phyloP scores from a whole-genome alignment of 2,797 vertebrate genomes.

The Coilia nasus region DNA sequence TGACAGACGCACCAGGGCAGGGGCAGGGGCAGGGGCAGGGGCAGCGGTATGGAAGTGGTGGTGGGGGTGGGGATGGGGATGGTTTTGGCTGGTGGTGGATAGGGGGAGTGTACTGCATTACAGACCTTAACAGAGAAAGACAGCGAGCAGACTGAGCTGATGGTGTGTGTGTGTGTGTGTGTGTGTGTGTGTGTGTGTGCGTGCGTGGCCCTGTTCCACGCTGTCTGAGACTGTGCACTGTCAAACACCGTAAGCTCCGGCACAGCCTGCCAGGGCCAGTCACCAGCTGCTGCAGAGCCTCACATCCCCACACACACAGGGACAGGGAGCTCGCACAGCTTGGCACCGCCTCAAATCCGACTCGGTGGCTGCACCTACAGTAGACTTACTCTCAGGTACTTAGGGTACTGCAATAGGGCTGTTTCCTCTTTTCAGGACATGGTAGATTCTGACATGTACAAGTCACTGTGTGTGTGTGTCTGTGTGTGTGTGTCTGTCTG shows the following conservation, averaged over 20 bases:
- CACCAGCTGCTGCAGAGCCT: background rate
- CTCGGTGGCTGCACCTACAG: background rate
- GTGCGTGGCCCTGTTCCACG: background rate
- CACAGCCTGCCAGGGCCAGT: background rate
- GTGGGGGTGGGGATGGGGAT: background rate
- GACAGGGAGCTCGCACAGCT: background rate
- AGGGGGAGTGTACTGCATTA: constrained; percentile 30
- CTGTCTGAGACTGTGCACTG: background rate
- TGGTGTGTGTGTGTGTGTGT: constrained; percentile 14
- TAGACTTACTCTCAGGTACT: background rate
- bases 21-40: background rate
- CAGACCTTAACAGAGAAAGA: constrained; percentile 36
- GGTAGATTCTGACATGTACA: background rate
- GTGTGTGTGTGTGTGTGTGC: too few species aligned
- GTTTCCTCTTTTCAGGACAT: background rate
- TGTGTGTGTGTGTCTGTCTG: background rate
- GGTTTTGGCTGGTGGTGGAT: background rate
- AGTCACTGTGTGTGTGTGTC: background rate
- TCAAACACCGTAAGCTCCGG: constrained; percentile 14
- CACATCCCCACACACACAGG: background rate
- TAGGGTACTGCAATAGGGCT: background rate
- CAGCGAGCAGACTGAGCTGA: constrained; percentile 42
- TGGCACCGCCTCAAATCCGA: background rate
- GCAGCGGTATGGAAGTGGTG: background rate
- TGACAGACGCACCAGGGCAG: background rate